phyloP scores from a whole-genome alignment of 1,140 invertebrate genomes.

The Tetraneura akinire region DNA sequence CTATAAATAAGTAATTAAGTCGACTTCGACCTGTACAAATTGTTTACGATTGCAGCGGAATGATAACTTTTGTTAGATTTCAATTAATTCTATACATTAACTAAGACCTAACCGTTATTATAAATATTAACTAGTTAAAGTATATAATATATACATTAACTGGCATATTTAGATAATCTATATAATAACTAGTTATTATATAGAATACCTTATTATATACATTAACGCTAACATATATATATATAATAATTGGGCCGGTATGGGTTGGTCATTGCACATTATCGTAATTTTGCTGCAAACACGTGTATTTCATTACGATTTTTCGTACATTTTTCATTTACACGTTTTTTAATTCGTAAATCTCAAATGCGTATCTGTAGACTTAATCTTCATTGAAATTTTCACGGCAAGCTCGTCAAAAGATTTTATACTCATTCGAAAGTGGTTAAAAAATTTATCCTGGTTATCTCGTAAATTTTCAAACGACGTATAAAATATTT shows the following conservation, averaged over 20 bases:
- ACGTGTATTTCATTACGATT: too few relatives aligned
- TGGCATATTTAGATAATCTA: background rate
- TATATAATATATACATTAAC: background rate
- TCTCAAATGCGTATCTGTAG: background rate
- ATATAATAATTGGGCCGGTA: too few relatives aligned
- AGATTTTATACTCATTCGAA: background rate
- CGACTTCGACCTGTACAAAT: background rate
- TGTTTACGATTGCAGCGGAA: background rate
- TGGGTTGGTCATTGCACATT: too few relatives aligned
- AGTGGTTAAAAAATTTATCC: background rate
- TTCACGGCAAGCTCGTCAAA: background rate
- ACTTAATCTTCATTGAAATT: background rate
- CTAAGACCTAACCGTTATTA: too few relatives aligned
- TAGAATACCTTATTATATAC: too few relatives aligned
- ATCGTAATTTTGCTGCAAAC: too few relatives aligned
- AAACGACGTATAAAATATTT: too few relatives aligned
- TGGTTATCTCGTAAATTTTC: background rate
- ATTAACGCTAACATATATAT: too few relatives aligned
- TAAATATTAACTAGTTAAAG: constrained; percentile 4
- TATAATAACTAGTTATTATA: background rate
- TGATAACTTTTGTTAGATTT: background rate
- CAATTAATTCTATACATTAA: too few relatives aligned
- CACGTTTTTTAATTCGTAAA: too few relatives aligned
- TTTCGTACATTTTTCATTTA: too few relatives aligned
- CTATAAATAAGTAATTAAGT: too few relatives aligned